Base-by-base conservation (phyloP, 2,113 vertebrate species). In the Ammodramus savannarum region DNA sequence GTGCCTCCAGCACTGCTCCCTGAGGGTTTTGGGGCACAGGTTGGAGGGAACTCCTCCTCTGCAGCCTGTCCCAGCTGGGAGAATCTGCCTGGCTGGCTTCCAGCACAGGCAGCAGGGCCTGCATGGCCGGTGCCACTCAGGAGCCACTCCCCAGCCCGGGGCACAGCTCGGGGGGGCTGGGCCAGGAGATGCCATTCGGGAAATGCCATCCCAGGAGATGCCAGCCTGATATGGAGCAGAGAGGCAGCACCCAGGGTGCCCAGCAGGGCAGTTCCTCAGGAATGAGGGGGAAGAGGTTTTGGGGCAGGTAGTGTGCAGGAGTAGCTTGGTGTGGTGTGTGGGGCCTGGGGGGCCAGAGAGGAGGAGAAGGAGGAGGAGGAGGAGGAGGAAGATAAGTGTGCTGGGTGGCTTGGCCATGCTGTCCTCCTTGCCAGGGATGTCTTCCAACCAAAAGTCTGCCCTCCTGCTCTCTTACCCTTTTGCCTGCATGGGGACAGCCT, bases 41-140 rank as follows among this genome's bases (percentile, higher is more conserved):
- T 15, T 0, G 10, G 54, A 51, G 75, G 15, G 38, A 31, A 5
- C 25, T 38, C 11, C 18, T 75, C 61, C 51, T 43, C 6, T 7
- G 51, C 44, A 21, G 26, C 81, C 62, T 0, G 0, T 79, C 68
- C 49, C 29, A 18, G 38, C 55, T 41, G 51, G 0, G 66, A 75
- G 80, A 29, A 51, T 65, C 63, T 0, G 0, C 27, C 27, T 79
- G 93, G 84, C 43, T 0, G 1, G 32, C 34, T 92, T 39, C 83
- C 83, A 65, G 25, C 0, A 1, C 59, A 63, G 76, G 58, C 3
- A 0, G 80, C 55, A 38, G 65, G 65, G 87, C 90, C 6, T 9
- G 89, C 38, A 7, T 0, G 38, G 73, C 86, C 1, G 6, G 84
- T 68, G 57, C 57, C 0, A 1, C 0, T 11, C 0, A 16, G 71